These are phyloP conservation scores for Glareola pratincola DNA, from an alignment of 2,113 vertebrate species.

Conservation along the genomic window DNA sequence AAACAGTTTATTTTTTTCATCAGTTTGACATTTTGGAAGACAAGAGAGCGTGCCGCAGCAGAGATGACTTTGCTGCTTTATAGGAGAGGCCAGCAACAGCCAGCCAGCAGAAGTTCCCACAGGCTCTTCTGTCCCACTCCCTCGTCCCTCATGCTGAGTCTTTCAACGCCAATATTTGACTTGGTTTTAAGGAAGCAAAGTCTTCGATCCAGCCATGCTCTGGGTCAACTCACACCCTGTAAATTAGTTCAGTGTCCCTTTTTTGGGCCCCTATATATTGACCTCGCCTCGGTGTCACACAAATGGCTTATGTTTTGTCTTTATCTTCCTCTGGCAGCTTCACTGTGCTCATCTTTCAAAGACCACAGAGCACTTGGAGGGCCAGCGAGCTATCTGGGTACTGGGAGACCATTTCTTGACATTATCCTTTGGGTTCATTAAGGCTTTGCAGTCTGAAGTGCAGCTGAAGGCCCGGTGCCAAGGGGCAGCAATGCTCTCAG, in stretches of 20 bases:
- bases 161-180: not conserved
- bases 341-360: not conserved
- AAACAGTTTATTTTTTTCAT: not conserved
- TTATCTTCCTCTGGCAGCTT: not conserved
- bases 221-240: not conserved
- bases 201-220: not conserved
- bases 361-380: not conserved
- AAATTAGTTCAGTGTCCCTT: not conserved
- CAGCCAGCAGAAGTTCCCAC: constrained; percentile 24
- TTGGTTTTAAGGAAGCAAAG: not conserved
- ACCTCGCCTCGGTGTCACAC: not conserved
- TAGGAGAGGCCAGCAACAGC: not conserved
- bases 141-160: not conserved
- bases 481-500: not conserved
- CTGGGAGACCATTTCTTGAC: not conserved
- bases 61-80: not conserved
- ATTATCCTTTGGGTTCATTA: not conserved
- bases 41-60: not conserved
- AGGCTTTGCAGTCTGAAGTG: not conserved
- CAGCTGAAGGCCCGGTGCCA: not conserved
- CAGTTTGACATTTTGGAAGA: not conserved
- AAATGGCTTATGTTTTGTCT: not conserved
- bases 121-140: not conserved
- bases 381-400: not conserved
- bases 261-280: fast-evolving